These are phyloP conservation scores for Xiphophorus couchianus DNA, from an alignment of 2,113 vertebrate species.

Conservation along the genomic window DNA sequence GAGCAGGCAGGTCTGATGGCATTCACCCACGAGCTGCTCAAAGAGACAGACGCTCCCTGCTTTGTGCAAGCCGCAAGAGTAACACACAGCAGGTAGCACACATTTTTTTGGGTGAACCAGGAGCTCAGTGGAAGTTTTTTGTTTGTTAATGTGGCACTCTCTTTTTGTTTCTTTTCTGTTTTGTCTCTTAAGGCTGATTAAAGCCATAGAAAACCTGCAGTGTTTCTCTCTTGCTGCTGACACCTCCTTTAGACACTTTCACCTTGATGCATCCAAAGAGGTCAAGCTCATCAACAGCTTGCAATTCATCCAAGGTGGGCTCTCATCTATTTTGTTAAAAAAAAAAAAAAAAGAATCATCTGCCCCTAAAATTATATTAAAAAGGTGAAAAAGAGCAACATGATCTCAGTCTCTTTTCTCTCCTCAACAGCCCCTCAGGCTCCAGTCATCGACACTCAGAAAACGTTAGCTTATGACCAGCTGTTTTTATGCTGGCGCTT, in stretches of 20 bases:
- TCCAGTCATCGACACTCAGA: conserved; percentile 96
- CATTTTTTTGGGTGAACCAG: neutral
- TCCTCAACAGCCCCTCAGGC: conserved; percentile 86
- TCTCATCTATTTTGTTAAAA: neutral
- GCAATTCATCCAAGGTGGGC: conserved; percentile 88
- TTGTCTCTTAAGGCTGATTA: conserved; percentile 81
- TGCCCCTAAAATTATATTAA: neutral
- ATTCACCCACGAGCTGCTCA: conserved; percentile 94
- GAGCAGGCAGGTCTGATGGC: conserved; percentile 91
- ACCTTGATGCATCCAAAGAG: conserved; percentile 89
- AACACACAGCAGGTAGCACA: conserved; percentile 87
- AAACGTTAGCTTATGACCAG: conserved; percentile 96
- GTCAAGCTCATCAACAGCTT: conserved; percentile 86
- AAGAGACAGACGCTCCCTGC: conserved; percentile 92
- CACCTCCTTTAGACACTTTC: conserved; percentile 89
- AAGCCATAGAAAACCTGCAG: conserved; percentile 91
- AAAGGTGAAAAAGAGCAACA: neutral
- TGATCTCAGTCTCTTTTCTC: neutral
- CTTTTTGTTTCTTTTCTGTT: neutral
- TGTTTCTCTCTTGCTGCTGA: conserved; percentile 86
- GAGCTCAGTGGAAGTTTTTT: neutral
- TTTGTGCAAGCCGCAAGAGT: conserved; percentile 94
- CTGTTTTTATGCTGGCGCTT: conserved; percentile 96
- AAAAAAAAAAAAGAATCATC: neutral
- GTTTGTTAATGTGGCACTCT: neutral